Percentiles rank a stretch among this genome's conserved stretches.
phyloP scores from a whole-genome alignment of 2,797 vertebrate genomes.

The Lacerta bilineata region DNA sequence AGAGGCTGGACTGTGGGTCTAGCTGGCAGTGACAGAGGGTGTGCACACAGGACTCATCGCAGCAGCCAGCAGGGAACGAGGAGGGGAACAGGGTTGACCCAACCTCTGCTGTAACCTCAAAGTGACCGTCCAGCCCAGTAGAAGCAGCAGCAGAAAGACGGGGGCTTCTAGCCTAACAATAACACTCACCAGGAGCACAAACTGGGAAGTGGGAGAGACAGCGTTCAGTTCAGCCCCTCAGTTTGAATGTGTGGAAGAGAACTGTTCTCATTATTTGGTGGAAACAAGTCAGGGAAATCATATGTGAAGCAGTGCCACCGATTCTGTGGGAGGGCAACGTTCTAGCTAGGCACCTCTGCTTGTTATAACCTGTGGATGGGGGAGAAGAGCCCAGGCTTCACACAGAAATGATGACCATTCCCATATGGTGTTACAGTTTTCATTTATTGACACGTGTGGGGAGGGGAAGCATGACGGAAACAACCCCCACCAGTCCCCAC shows the following conservation, averaged over 20 bases:
- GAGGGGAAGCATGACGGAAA: slow-evolving; percentile 21
- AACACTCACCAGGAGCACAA: background rate
- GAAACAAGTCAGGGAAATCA: background rate
- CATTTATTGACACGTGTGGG: slow-evolving; percentile 44
- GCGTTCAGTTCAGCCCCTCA: background rate
- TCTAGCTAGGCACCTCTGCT: background rate
- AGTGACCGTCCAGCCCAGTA: background rate
- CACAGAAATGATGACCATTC: background rate
- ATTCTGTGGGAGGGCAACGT: background rate
- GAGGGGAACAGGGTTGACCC: background rate
- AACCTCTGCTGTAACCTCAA: background rate
- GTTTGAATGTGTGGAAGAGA: no score
- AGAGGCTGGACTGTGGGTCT: background rate
- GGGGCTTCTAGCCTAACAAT: background rate
- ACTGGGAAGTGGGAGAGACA: background rate
- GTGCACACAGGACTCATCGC: background rate
- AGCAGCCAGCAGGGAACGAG: background rate
- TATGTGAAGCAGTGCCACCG: background rate
- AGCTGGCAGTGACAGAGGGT: background rate
- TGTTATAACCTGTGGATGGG: background rate
- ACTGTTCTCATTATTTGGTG: background rate
- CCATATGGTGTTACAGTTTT: background rate
- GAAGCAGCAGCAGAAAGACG: background rate
- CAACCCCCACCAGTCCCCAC: slow-evolving; percentile 4
- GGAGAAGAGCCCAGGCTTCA: background rate